A percentile compares a stretch with the other conserved stretches of the same genome.
Evolutionary conservation across 1,140 invertebrate species (phyloP).

Genomic region (Oncopodura yosiiana): DNA sequence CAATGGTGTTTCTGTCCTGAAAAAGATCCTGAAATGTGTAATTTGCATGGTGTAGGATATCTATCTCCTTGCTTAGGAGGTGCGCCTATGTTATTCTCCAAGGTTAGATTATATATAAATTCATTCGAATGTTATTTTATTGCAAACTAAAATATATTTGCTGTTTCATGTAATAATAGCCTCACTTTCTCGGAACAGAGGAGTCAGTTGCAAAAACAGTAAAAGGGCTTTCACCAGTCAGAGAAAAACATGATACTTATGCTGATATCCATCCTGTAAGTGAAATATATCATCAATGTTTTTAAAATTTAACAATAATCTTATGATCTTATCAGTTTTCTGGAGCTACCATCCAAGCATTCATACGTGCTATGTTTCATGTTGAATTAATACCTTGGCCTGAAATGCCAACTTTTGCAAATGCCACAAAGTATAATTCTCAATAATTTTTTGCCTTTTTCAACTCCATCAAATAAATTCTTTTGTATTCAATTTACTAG

Average conservation of each 20-base stretch:
- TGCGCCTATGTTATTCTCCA: no score
- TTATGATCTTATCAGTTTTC: neutral
- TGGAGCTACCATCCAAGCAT: neutral
- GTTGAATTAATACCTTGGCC: neutral
- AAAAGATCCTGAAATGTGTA: neutral
- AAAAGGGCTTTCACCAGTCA: slow-evolving; percentile 57
- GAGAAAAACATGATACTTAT: slow-evolving; percentile 57
- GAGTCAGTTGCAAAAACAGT: slow-evolving; percentile 53
- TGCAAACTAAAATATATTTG: neutral
- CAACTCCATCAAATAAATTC: neutral
- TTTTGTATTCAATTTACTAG: neutral
- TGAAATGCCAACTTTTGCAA: neutral
- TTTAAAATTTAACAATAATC: neutral
- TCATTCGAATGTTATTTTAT: neutral
- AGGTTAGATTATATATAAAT: neutral
- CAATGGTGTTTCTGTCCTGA: slow-evolving; percentile 20
- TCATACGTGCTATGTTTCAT: neutral
- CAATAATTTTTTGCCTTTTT: neutral
- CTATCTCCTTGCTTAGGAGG: slow-evolving; percentile 13
- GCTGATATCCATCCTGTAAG: slow-evolving; percentile 60
- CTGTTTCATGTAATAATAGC: slow-evolving; percentile 39
- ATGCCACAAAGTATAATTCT: neutral
- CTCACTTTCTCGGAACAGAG: slow-evolving; percentile 72
- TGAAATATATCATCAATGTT: neutral
- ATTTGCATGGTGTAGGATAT: slow-evolving; percentile 3